Conservation (phyloP, 1,140 invertebrate species). For the Physella acuta region DNA sequence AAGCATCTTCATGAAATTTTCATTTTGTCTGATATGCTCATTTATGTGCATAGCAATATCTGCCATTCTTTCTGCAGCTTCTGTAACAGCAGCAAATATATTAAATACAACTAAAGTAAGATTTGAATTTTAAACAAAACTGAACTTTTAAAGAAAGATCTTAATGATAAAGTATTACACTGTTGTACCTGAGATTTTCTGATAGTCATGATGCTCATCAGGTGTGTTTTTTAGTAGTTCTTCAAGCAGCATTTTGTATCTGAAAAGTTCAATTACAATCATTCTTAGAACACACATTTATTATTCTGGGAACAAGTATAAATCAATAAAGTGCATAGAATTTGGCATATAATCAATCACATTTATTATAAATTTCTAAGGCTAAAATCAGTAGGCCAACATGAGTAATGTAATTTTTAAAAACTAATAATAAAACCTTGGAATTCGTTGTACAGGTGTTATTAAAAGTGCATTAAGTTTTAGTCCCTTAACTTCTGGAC, state of each 20-base stretch:
- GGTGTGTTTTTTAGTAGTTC: constrained; percentile 70
- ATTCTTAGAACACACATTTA: background rate
- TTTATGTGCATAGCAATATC: constrained; percentile 73
- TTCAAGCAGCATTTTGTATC: constrained; percentile 72
- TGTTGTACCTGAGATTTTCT: constrained; percentile 48
- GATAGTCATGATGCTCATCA: constrained; percentile 66
- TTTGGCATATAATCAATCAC: background rate
- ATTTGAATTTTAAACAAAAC: background rate
- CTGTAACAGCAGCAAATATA: constrained; percentile 55
- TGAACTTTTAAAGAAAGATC: background rate
- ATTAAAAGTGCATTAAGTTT: constrained; percentile 74
- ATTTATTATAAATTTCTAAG: background rate
- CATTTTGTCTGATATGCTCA: constrained; percentile 71
- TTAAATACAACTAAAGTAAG: background rate
- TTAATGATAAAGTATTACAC: background rate
- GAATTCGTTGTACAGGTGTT: constrained; percentile 75
- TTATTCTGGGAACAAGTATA: background rate
- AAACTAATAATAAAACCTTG: too few species aligned
- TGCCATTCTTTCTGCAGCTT: constrained; percentile 70
- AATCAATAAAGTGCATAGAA: background rate
- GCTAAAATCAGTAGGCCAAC: too few species aligned
- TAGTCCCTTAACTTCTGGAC: constrained; percentile 69
- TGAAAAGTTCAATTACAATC: constrained; percentile 26
- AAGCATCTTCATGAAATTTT: constrained; percentile 71
- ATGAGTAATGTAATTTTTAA: too few species aligned